These are phyloP conservation scores for Oplegnathus fasciatus DNA, from an alignment of 2,113 vertebrate genomes.

Conservation along the genomic window DNA sequence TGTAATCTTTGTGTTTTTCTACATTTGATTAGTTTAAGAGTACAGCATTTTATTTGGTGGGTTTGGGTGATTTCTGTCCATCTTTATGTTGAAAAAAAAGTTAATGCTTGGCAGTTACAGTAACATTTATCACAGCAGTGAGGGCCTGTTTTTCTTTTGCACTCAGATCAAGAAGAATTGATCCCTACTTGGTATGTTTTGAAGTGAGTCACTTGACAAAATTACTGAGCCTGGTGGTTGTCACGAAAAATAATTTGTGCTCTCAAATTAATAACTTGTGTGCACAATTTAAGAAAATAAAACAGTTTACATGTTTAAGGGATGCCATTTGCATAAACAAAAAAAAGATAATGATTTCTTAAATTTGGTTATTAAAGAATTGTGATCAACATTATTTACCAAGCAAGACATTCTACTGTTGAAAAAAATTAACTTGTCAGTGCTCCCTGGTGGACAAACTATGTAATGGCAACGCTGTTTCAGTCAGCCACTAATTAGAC, in stretches of 20 bases:
- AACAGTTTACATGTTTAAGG: background rate
- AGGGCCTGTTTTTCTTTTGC: background rate
- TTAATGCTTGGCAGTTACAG: background rate
- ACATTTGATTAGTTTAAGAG: background rate
- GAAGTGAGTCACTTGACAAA: too few relatives aligned
- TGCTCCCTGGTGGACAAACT: background rate
- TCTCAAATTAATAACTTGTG: background rate
- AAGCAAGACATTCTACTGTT: background rate
- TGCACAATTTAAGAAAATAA: background rate
- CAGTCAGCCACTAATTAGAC: background rate
- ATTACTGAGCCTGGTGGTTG: too few relatives aligned
- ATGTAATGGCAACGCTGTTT: background rate
- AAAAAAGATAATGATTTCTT: background rate
- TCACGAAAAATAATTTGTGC: too few relatives aligned
- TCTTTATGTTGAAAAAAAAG: background rate
- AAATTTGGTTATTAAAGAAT: background rate
- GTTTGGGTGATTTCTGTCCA: background rate
- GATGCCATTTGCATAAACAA: too few relatives aligned
- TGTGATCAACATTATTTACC: background rate
- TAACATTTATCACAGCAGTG: background rate
- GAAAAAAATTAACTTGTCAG: background rate
- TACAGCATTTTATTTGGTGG: background rate
- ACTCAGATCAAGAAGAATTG: background rate
- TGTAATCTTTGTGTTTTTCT: background rate
- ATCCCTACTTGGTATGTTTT: background rate